Base-by-base conservation (phyloP, 2,113 vertebrate genomes). In the Ariopsis seemanni region DNA sequence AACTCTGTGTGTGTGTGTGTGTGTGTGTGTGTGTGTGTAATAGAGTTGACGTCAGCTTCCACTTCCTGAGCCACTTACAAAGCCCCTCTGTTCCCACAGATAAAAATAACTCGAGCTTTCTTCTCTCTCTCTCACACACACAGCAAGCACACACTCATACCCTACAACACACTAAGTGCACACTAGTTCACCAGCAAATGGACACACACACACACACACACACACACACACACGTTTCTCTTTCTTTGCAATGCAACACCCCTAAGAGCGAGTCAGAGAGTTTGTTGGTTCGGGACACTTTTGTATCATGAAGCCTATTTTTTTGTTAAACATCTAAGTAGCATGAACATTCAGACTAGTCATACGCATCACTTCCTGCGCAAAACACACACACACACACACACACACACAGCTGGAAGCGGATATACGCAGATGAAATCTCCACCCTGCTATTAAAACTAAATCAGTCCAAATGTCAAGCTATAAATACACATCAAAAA, bases 81-180 rank as follows among this genome's bases (percentile, higher is more conserved):
- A 92, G 91, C 65, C n/a, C 84, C 83, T 90, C 86, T 94, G 92
- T 94, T 93, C 92, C 91, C 92, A 92, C 86, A 90, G 91, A 88
- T 92, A 92, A 91, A 94, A 93, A 93, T 92, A 94, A 88, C 89
- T 78, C 72, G 81, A n/a, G 84, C 86, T 89, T 90, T 89, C 84
- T 84, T 87, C 65, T 58, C 15, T 58, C 84, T 85, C 62, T 77
- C 86, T 87, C 84, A 84, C 71, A 83, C 62, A 89, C 53, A 60
- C 17, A 84, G 34, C 82, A 67, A 62, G 55, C 79, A 82, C 69
- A 89, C 34, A 42, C 65, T 34, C 18, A 71, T 0, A 58, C 57
- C 12, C 67, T 71, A 34, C 34, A 30, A 69, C n/a, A 10, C 65
- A 30, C 15, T 15, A 50, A 75, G 72, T 4, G 0, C 72, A 50